phyloP scores from a whole-genome alignment of 2,113 vertebrate genomes.

The Silurus asotus region DNA sequence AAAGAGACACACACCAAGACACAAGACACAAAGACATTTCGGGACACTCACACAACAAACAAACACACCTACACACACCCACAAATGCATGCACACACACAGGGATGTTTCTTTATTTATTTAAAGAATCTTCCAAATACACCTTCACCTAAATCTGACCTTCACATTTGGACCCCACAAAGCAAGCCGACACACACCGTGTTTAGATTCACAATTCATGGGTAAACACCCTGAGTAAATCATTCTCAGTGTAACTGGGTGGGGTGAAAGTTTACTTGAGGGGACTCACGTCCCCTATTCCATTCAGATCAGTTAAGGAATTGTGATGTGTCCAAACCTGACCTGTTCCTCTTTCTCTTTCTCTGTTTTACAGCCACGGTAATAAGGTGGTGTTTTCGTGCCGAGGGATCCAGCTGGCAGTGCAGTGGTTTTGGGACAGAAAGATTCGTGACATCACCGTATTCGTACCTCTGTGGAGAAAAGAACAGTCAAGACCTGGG shows the following conservation, averaged over 20 bases:
- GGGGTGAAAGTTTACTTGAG: neutral
- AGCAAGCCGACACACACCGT: neutral
- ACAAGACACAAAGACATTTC: too few relatives aligned
- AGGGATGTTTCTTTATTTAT: neutral
- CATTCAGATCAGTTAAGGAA: neutral
- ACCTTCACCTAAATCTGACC: too few relatives aligned
- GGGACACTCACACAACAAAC: neutral
- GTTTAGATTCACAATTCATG: neutral
- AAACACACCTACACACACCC: neutral
- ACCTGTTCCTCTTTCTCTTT: neutral
- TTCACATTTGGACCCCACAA: too few relatives aligned
- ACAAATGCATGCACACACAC: too few relatives aligned
- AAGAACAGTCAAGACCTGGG: constrained; percentile 79
- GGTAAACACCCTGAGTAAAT: neutral
- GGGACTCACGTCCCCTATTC: neutral
- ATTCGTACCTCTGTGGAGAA: constrained; percentile 90
- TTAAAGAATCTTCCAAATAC: neutral
- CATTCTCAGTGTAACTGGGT: neutral
- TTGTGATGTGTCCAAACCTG: neutral
- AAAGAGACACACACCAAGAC: neutral
- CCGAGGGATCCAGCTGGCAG: constrained; percentile 85
- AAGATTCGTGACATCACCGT: constrained; percentile 87
- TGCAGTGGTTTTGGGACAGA: constrained; percentile 86
- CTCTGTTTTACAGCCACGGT: constrained; percentile 76
- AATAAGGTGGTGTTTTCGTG: constrained; percentile 90